Conservation (phyloP, 2,888 invertebrate species). For the Ganaspis brasiliensis region DNA sequence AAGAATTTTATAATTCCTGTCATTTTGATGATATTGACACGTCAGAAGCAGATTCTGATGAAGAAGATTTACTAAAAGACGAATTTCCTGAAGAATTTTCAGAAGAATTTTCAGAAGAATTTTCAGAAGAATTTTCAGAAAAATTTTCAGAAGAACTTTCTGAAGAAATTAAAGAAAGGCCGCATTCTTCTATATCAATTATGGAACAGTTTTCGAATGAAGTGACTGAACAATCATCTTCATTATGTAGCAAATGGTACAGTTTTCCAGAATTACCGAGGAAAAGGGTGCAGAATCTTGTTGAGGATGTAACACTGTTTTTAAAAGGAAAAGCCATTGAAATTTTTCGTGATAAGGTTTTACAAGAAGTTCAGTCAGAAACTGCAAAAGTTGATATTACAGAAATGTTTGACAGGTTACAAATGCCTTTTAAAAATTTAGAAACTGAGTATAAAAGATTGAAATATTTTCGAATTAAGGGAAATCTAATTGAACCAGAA, state of each 20-base stretch:
- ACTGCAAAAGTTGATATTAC: neutral
- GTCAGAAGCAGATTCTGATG: neutral
- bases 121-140: too few species aligned
- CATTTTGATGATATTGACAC: neutral
- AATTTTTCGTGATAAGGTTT: neutral
- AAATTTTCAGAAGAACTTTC: too few species aligned
- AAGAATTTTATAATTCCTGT: neutral
- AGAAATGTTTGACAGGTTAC: neutral
- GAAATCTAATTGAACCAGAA: slow-evolving; percentile 20
- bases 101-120: neutral
- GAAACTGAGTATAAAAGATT: neutral
- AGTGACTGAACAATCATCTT: neutral
- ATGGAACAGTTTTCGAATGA: neutral
- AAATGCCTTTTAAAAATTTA: neutral
- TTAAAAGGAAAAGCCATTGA: neutral
- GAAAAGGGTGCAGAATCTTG: neutral
- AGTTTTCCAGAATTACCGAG: neutral
- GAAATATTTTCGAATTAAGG: neutral
- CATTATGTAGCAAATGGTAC: neutral
- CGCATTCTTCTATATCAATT: neutral
- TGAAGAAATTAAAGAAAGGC: neutral
- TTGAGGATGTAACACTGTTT: neutral
- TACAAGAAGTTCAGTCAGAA: neutral
- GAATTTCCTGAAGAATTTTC: too few species aligned
- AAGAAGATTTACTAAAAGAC: neutral